phyloP scores from a whole-genome alignment of 1,140 invertebrate species.

The Adoxophyes honmai region DNA sequence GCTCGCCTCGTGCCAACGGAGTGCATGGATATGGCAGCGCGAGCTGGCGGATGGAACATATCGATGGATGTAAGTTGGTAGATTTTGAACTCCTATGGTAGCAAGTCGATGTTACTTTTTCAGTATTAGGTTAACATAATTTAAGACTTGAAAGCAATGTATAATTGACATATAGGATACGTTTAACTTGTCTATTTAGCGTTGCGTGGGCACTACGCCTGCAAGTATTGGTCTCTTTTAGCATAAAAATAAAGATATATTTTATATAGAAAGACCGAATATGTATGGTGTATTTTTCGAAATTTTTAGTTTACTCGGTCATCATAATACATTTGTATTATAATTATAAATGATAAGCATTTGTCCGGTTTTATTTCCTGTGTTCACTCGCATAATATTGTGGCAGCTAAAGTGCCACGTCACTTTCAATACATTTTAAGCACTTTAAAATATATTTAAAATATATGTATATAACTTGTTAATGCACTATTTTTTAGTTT shows the following conservation, averaged over 20 bases:
- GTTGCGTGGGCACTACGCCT: conserved; percentile 31
- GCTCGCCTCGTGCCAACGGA: conserved; percentile 61
- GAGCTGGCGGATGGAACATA: conserved; percentile 38
- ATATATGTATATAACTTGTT: conserved; percentile 48
- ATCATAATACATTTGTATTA: conserved; percentile 27
- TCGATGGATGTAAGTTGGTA: conserved; percentile 49
- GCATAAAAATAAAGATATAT: conserved; percentile 39
- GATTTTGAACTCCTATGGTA: conserved; percentile 35
- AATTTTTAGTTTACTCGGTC: conserved; percentile 45
- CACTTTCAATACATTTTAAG: conserved; percentile 28
- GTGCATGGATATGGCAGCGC: conserved; percentile 18
- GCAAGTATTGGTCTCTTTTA: conserved; percentile 52
- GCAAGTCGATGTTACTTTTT: conserved; percentile 50
- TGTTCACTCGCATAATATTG: conserved; percentile 21
- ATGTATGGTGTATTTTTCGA: conserved; percentile 61
- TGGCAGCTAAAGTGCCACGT: conserved; percentile 11
- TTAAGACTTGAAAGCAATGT: conserved; percentile 63
- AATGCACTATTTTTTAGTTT: conserved; percentile 49
- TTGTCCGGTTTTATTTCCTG: conserved; percentile 1
- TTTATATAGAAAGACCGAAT: conserved; percentile 45
- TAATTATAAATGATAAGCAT: conserved; percentile 20
- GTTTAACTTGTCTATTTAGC: conserved; percentile 38
- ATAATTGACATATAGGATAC: conserved; percentile 38
- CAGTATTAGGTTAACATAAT: conserved; percentile 64
- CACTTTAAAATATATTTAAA: conserved; percentile 38